Percentiles rank a stretch among this genome's conserved stretches.
phyloP scores from a whole-genome alignment of 2,113 vertebrate species.

The Rutilus rutilus region DNA sequence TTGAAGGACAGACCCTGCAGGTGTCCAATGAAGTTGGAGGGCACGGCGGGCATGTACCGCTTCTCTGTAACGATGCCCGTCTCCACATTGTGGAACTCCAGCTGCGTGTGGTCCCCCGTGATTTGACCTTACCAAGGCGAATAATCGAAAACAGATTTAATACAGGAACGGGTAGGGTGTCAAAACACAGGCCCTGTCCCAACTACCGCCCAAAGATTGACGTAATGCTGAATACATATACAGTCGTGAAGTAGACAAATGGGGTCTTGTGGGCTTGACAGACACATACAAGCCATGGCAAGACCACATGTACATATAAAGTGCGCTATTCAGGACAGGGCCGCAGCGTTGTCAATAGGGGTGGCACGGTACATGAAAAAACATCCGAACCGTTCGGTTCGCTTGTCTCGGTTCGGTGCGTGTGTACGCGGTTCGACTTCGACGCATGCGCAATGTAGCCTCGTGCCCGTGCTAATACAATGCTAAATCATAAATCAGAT shows the following conservation, averaged over 20 bases:
- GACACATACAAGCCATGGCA: neutral
- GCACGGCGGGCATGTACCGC: conserved; percentile 93
- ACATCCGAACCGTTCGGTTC: too few relatives aligned
- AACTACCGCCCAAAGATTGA: neutral
- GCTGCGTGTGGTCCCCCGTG: conserved; percentile 96
- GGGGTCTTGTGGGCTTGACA: neutral
- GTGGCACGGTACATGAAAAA: too few relatives aligned
- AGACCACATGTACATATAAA: neutral
- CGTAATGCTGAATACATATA: neutral
- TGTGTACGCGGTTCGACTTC: too few relatives aligned
- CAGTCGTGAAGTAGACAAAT: neutral
- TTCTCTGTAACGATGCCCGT: conserved; percentile 98
- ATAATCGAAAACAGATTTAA: conserved; percentile 55
- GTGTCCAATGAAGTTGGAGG: conserved; percentile 99
- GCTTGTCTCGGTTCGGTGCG: too few relatives aligned
- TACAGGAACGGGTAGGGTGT: neutral
- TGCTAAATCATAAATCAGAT: too few relatives aligned
- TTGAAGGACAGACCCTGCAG: conserved; percentile 97
- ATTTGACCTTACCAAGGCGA: conserved; percentile 86
- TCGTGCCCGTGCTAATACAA: too few relatives aligned
- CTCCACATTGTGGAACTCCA: conserved; percentile 99
- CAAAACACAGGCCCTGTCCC: neutral
- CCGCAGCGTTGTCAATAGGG: neutral
- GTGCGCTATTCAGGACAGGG: neutral
- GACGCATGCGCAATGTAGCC: too few relatives aligned